These are phyloP conservation scores for Epiblema foenella DNA, from an alignment of 2,888 invertebrate species.

Conservation along the genomic window DNA sequence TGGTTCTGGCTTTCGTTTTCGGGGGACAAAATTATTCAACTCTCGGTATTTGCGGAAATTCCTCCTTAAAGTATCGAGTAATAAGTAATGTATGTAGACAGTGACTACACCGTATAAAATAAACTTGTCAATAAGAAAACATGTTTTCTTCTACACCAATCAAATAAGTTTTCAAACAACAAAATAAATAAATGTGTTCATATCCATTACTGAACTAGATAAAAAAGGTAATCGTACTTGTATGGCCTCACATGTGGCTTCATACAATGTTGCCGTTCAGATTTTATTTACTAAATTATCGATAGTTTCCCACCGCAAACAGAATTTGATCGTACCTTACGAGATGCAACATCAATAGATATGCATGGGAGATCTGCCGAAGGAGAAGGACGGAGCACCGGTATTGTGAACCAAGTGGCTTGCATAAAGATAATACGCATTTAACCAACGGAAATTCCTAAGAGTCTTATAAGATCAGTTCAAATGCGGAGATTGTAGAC, in stretches of 20 bases:
- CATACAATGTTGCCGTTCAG: conserved; percentile 19
- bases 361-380: conserved; percentile 75
- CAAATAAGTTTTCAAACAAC: conserved; percentile 7
- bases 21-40: too few relatives aligned
- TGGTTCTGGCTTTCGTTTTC: too few relatives aligned
- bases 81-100: neutral
- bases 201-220: too few relatives aligned
- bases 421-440: conserved; percentile 85
- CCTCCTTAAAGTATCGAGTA: neutral
- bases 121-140: neutral
- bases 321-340: conserved; percentile 66
- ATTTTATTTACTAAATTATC: conserved; percentile 35
- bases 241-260: conserved; percentile 1
- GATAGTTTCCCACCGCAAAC: conserved; percentile 56
- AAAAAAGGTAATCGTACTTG: conserved; percentile 3
- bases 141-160: too few relatives aligned
- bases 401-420: conserved; percentile 83
- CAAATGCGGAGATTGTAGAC: conserved; percentile 54
- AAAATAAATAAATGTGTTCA: conserved; percentile 6
- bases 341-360: conserved; percentile 78
- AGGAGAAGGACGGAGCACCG: conserved; percentile 73
- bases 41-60: neutral
- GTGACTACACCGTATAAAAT: neutral
- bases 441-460: conserved; percentile 68
- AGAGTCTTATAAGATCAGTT: conserved; percentile 64